Evolutionary conservation across 2,113 vertebrate species (phyloP).

Genomic region (Theristicus caerulescens): DNA sequence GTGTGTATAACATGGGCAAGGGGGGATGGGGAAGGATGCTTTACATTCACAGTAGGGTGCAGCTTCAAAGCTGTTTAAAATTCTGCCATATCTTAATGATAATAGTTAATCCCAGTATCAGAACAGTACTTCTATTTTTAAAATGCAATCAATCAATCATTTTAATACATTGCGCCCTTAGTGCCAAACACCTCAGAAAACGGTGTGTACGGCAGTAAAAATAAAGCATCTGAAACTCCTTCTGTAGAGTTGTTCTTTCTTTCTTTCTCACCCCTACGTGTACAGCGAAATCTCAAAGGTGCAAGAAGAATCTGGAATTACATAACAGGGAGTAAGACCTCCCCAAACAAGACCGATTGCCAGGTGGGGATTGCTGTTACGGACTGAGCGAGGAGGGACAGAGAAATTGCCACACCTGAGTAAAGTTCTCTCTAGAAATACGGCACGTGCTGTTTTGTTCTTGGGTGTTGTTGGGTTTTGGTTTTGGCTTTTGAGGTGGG

Average conservation of each 20-base stretch:
- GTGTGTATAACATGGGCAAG: background rate
- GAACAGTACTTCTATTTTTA: conserved; percentile 54
- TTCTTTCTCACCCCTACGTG: background rate
- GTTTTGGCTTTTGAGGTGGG: background rate
- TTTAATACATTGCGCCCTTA: conserved; percentile 11
- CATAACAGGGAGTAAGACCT: background rate
- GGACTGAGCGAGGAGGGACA: background rate
- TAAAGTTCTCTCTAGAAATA: background rate
- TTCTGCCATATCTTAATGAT: conserved; percentile 41
- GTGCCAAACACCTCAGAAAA: conserved; percentile 42
- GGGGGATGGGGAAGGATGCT: background rate
- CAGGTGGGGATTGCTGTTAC: background rate
- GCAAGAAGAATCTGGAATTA: background rate
- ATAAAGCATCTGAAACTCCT: conserved; percentile 1
- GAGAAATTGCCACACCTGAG: background rate
- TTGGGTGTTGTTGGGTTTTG: background rate
- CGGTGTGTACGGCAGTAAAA: background rate
- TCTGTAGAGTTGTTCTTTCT: background rate
- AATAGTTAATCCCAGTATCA: conserved; percentile 46
- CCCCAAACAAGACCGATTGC: background rate
- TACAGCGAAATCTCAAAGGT: background rate
- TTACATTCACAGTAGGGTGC: conserved; percentile 37
- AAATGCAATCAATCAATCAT: conserved; percentile 59
- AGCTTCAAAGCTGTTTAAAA: conserved; percentile 39
- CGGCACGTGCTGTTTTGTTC: background rate